A percentile compares a stretch with the other conserved stretches of the same genome.
Evolutionary conservation across 2,113 vertebrate species (phyloP).

Genomic region (Morone chrysops): DNA sequence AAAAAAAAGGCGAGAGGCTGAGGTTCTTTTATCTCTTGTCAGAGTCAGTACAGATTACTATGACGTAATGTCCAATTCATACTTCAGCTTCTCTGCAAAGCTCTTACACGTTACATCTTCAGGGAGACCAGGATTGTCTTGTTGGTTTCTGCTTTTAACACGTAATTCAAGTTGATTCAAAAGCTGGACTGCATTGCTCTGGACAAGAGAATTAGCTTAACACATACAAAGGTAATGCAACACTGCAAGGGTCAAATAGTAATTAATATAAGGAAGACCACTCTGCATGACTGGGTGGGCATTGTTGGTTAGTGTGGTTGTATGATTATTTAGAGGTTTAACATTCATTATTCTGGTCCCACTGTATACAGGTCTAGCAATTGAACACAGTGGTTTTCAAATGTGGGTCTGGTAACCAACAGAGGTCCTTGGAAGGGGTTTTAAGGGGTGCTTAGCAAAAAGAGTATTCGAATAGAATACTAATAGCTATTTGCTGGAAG

Average conservation of each 20-base stretch:
- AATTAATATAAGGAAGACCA: not conserved
- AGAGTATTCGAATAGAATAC: too few relatives aligned
- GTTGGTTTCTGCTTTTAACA: not conserved
- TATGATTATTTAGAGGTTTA: not conserved
- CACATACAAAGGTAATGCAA: not conserved
- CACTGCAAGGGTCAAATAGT: not conserved
- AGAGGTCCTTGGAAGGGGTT: too few relatives aligned
- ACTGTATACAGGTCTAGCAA: too few relatives aligned
- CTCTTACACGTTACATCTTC: slow-evolving; percentile 5
- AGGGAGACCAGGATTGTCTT: not conserved
- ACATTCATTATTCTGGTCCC: not conserved
- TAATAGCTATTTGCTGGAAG: too few relatives aligned
- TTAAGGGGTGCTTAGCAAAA: too few relatives aligned
- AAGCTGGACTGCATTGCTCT: not conserved
- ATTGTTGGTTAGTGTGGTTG: not conserved
- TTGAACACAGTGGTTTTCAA: too few relatives aligned
- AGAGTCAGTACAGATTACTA: slow-evolving; percentile 23
- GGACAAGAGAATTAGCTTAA: not conserved
- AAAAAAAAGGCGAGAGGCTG: slow-evolving; percentile 30
- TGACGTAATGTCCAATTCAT: slow-evolving; percentile 32
- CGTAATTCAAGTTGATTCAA: not conserved
- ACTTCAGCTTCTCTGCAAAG: not conserved
- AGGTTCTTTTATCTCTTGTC: slow-evolving; percentile 41
- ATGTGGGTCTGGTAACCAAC: too few relatives aligned
- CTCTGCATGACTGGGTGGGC: not conserved